Conservation (phyloP, 92 coral and sea anemone genomes). For the Epizoanthus illoricatus region DNA sequence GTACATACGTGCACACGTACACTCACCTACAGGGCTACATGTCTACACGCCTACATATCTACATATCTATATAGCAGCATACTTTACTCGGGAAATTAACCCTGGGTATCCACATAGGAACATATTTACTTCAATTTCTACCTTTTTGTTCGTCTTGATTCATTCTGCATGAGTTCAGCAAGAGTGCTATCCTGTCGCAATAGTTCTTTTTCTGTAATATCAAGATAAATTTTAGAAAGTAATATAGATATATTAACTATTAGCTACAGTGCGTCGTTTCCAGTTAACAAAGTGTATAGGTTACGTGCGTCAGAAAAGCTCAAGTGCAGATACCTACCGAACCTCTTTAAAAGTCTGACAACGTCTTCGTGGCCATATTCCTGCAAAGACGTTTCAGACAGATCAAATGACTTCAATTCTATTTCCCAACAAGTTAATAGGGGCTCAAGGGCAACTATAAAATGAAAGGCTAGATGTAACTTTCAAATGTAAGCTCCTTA, state of each 20-base stretch:
- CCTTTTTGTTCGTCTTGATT: slow-evolving; percentile 76
- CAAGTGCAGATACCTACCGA: slow-evolving; percentile 63
- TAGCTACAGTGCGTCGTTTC: not conserved
- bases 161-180: slow-evolving; percentile 79
- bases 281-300: not conserved
- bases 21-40: too few species aligned
- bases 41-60: too few species aligned
- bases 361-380: slow-evolving; percentile 89
- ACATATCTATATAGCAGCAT: too few species aligned
- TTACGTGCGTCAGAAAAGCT: not conserved
- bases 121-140: not conserved
- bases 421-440: not conserved
- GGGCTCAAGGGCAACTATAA: not conserved
- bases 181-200: slow-evolving; percentile 81
- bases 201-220: slow-evolving; percentile 72
- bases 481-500: too few species aligned
- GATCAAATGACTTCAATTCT: not conserved
- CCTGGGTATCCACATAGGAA: not conserved
- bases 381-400: slow-evolving; percentile 39
- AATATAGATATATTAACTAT: not conserved
- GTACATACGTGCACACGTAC: too few species aligned
- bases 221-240: not conserved
- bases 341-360: slow-evolving; percentile 72
- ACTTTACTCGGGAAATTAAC: too few species aligned
- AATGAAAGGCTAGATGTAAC: too few species aligned